phyloP scores from a whole-genome alignment of 2,113 vertebrate genomes.

The Heteronetta atricapilla region DNA sequence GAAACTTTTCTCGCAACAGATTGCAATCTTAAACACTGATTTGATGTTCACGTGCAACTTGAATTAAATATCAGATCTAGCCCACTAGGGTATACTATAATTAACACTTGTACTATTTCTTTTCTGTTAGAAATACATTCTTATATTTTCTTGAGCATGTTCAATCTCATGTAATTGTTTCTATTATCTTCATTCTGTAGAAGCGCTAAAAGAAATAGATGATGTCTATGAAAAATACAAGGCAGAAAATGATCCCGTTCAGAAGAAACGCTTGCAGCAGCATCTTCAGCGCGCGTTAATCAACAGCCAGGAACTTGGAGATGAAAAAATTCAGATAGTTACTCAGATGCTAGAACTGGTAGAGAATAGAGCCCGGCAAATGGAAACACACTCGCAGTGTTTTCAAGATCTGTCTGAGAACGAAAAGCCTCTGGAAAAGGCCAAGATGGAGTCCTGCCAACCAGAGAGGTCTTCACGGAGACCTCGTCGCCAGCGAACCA shows the following conservation, averaged over 20 bases:
- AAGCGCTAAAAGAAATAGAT: constrained; percentile 96
- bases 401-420: constrained; percentile 87
- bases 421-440: constrained; percentile 80
- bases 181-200: constrained; percentile 73
- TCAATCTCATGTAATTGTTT: constrained; percentile 3
- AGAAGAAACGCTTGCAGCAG: constrained; percentile 92
- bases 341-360: constrained; percentile 96
- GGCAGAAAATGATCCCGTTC: constrained; percentile 87
- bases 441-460: constrained; percentile 75
- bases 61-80: not conserved
- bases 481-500: constrained; percentile 92
- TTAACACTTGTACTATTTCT: not conserved
- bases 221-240: constrained; percentile 95
- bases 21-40: not conserved
- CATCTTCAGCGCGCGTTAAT: constrained; percentile 95
- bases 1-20: not conserved
- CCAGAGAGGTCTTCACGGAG: constrained; percentile 88
- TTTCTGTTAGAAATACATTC: not conserved
- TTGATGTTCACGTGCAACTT: not conserved
- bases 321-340: constrained; percentile 97
- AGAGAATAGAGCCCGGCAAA: constrained; percentile 94
- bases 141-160: not conserved
- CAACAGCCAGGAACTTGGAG: constrained; percentile 94
- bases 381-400: constrained; percentile 91
- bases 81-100: not conserved